Evolutionary conservation across 2,888 invertebrate species (phyloP).

Genomic region (Digitonthophagus gazella): DNA sequence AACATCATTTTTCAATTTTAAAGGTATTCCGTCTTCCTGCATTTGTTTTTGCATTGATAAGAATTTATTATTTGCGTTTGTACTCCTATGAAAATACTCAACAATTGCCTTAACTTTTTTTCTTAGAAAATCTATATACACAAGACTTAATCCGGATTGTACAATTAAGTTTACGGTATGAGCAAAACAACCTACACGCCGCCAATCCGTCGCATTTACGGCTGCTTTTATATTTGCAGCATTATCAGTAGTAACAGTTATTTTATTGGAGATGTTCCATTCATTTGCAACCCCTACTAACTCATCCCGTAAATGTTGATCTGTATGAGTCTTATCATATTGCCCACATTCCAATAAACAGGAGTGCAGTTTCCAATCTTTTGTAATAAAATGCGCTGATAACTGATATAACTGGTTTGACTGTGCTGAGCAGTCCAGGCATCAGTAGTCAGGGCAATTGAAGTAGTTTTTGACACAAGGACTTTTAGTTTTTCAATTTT

Average conservation of each 20-base stretch:
- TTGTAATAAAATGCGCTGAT: too few species aligned
- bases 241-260: slow-evolving; percentile 37
- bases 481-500: too few species aligned
- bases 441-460: too few species aligned
- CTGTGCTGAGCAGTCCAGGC: too few species aligned
- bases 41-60: slow-evolving; percentile 24
- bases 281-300: too few species aligned
- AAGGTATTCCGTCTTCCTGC: slow-evolving; percentile 9
- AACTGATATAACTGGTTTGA: too few species aligned
- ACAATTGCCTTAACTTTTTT: slow-evolving; percentile 30
- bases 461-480: too few species aligned
- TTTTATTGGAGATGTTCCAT: too few species aligned
- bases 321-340: too few species aligned
- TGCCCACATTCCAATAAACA: too few species aligned
- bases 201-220: slow-evolving; percentile 32
- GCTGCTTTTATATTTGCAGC: slow-evolving; percentile 37
- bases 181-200: slow-evolving; percentile 38
- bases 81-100: slow-evolving; percentile 33
- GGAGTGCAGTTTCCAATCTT: too few species aligned
- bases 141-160: slow-evolving; percentile 30
- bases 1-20: slow-evolving; percentile 27
- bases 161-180: slow-evolving; percentile 39
- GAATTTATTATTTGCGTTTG: slow-evolving; percentile 22
- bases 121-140: slow-evolving; percentile 10
- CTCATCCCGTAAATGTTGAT: too few species aligned